phyloP scores from a whole-genome alignment of 2,797 vertebrate species.

The Rhabdophis nuchalis region DNA sequence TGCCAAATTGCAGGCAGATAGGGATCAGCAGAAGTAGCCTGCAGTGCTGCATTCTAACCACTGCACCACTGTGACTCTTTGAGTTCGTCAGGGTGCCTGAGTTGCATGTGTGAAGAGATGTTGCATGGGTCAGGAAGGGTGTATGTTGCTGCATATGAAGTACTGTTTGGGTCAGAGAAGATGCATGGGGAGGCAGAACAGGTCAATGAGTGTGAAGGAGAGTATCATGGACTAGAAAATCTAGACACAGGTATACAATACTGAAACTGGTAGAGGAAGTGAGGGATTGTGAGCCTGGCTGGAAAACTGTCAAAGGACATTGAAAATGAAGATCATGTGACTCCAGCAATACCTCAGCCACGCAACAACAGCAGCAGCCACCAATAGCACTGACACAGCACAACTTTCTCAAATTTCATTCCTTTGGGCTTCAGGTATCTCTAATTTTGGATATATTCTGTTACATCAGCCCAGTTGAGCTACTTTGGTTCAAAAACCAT shows the following conservation, averaged over 20 bases:
- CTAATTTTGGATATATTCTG: background rate
- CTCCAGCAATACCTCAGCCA: background rate
- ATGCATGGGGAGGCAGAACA: background rate
- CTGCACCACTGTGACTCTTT: too few relatives aligned
- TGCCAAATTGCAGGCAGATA: too few relatives aligned
- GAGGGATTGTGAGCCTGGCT: background rate
- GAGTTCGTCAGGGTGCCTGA: too few relatives aligned
- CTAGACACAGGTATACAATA: background rate
- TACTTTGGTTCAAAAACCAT: background rate
- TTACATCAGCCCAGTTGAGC: background rate
- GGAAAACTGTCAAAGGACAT: background rate
- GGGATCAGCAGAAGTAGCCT: too few relatives aligned
- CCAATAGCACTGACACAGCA: background rate
- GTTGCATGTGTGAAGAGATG: too few relatives aligned
- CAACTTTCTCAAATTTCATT: background rate
- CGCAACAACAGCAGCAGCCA: background rate
- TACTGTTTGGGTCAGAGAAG: background rate
- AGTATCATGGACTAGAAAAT: background rate
- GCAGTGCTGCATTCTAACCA: too few relatives aligned
- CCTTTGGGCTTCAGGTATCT: background rate
- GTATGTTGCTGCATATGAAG: background rate
- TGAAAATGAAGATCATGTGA: background rate
- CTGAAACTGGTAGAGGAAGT: background rate
- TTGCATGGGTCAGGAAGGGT: too few relatives aligned
- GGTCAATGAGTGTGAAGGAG: background rate